Base-by-base conservation (phyloP, 2,888 invertebrate genomes). In the Carcina quercana region DNA sequence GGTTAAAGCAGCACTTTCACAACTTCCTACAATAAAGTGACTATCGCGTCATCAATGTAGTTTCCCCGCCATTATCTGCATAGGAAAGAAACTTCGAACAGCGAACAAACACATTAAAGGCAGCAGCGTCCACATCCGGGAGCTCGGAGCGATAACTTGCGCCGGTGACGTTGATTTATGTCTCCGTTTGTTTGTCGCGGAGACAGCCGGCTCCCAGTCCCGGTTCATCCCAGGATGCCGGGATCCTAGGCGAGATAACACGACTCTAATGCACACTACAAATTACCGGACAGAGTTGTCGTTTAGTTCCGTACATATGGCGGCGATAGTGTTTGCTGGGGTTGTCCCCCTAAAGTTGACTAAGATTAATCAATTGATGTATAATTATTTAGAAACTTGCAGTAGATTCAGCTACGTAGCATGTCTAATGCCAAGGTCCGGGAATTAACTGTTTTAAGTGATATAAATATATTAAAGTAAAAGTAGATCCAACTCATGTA, bases 111-210 rank as follows among this genome's bases (percentile, higher is more conserved):
- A 72, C 74, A 72, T 76, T 75, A 70, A 66, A 69, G 66, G 65
- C 56, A 60, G 56, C 49, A 51, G 54, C 56, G 57, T 55, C 65
- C 61, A 54, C 53, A 60, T 64, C 62, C 62, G 51, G 55, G 47
- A 53, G 56, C 61, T 58, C 59, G 62, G 64, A 61, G 72, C 69
- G 82, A 80, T 80, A 79, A 78, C 70, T 71, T 68, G 58, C 54
- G 59, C 55, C 59, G 59, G 58, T 72, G 82, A 80, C 82, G 55
- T 79, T 80, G 82, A 82, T 82, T 80, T 80, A 82, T 80, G 73
- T 71, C 68, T 68, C 60, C 62, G 73, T 74, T 79, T 76, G 76
- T 78, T 78, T 75, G 76, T 78, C 64, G 59, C 66, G 61, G 35
- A 64, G 65, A 69, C 66, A 62, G 55, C 54, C 56, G 58, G 57